Evolutionary conservation across 2,888 invertebrate genomes (phyloP).

Genomic region (Colostygia pectinataria): DNA sequence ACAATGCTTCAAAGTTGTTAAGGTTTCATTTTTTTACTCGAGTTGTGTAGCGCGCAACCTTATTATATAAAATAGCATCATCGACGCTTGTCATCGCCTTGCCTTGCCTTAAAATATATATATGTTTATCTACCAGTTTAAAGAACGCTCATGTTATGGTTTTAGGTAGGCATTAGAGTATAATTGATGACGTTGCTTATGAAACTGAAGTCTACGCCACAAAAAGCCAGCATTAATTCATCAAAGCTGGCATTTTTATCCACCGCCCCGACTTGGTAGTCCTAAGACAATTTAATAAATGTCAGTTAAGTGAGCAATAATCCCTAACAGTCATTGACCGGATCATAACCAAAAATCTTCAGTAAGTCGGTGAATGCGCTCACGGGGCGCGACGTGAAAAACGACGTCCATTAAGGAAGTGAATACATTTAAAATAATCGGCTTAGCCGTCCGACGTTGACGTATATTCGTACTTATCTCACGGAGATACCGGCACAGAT

Average conservation of each 20-base stretch:
- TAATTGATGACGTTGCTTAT: conserved; percentile 32
- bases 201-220: conserved; percentile 30
- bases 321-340: conserved; percentile 77
- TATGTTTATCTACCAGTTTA: conserved; percentile 7
- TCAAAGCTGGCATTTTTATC: conserved; percentile 45
- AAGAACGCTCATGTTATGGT: conserved; percentile 18
- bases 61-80: no score
- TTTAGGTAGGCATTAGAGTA: conserved; percentile 19
- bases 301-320: conserved; percentile 67
- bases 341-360: conserved; percentile 81
- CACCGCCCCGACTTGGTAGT: conserved; percentile 45
- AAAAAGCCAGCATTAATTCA: conserved; percentile 44
- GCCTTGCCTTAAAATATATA: neutral
- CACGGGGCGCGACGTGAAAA: conserved; percentile 73
- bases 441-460: conserved; percentile 82
- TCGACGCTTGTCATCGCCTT: no score
- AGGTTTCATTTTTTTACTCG: no score
- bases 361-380: conserved; percentile 70
- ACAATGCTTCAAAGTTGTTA: no score
- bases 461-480: conserved; percentile 83
- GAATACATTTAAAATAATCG: conserved; percentile 84
- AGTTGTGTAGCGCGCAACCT: no score
- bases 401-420: conserved; percentile 83
- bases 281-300: conserved; percentile 66
- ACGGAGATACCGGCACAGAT: conserved; percentile 82